Base-by-base conservation (phyloP, 1,140 invertebrate species). In the Aporrectodea caliginosa region DNA sequence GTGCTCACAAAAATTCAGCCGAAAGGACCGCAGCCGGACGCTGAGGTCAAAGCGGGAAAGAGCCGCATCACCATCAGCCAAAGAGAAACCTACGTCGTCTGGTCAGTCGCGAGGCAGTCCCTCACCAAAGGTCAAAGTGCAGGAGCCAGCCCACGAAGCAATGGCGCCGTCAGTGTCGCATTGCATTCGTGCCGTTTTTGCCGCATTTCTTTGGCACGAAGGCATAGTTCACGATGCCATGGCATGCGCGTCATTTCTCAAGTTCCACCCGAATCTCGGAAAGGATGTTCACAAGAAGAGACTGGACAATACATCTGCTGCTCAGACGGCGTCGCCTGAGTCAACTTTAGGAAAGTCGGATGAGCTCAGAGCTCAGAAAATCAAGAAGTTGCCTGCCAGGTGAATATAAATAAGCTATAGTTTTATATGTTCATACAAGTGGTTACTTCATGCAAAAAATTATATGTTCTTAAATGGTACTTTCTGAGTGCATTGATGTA, bases 211-310 rank as follows among this genome's bases (percentile, higher is more conserved):
- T 0, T 98, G 96, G 96, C 97, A 99, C 87, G 96, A 98, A 90
- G 96, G 95, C 0, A 93, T 98, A 69, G 95, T 98, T 0, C 95
- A 98, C 86, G 97, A 99, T 87, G 96, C 96, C 2, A 98, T 98
- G 93, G 95, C 96, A 0, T 97, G 95, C 85, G 95, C 96, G 0
- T 95, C 96, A 1, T 98, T 96, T 85, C 89, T 99, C 0, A 97
- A 97, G 88, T 98, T 98, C 86, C 95, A 98, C 87, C 95, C 95
- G 2, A 92, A 92, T 29, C 88, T 97, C 2, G 82, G 86, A 16
- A 86, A 88, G 78, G 87, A 87, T 73, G 85, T 87, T 85, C 84
- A 84, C 0, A 84, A 85, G 43, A 79, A 1, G 16, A 78, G 35
- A 68, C 14, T 14, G 2, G 70, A 72, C 2, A 27, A 72, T n/a